These are phyloP conservation scores for Setipinna tenuifilis DNA, from an alignment of 2,797 vertebrate genomes.

Conservation along the genomic window DNA sequence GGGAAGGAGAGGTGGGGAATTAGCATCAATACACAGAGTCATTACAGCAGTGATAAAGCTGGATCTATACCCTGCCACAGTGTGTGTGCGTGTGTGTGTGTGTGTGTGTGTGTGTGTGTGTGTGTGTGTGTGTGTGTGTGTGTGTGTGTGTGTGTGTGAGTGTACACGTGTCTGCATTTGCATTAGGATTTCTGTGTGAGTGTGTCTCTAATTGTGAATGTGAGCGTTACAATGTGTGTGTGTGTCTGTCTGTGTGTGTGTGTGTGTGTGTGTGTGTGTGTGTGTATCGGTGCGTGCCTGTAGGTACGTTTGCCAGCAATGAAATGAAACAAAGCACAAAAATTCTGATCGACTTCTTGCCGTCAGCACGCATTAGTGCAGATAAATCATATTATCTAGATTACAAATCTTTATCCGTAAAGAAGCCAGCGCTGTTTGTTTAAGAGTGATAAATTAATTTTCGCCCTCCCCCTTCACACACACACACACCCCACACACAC, in stretches of 20 bases:
- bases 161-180: background rate
- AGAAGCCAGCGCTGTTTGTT: constrained; percentile 55
- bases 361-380: constrained; percentile 48
- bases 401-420: constrained; percentile 67
- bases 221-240: background rate
- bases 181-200: background rate
- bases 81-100: background rate
- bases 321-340: constrained; percentile 57
- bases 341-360: constrained; percentile 50
- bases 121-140: constrained; percentile 28
- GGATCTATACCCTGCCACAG: background rate
- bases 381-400: constrained; percentile 67
- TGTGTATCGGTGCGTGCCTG: background rate
- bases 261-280: background rate
- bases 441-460: constrained; percentile 59
- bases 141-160: constrained; percentile 47
- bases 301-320: constrained; percentile 61
- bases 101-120: background rate
- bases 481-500: no score
- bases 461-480: constrained; percentile 37
- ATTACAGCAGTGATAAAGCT: constrained; percentile 1
- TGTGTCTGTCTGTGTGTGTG: background rate
- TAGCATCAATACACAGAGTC: background rate
- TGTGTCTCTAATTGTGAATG: background rate
- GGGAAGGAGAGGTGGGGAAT: background rate